Evolutionary conservation across 2,888 invertebrate species (phyloP).

Genomic region (Cheilosia impressa): DNA sequence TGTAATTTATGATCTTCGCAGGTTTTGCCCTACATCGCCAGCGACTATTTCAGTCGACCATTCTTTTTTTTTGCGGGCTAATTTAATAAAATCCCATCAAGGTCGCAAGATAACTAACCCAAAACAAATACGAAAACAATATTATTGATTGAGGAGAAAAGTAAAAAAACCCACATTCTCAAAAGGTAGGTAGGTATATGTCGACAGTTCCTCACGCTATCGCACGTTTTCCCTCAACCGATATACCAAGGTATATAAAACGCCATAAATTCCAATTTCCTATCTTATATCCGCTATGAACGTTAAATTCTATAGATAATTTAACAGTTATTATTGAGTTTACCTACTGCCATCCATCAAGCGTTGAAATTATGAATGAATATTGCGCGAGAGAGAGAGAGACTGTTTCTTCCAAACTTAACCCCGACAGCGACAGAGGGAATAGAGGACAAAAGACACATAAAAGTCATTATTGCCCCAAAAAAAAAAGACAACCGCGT

Average conservation of each 20-base stretch:
- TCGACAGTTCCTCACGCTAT: slow-evolving; percentile 6
- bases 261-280: slow-evolving; percentile 14
- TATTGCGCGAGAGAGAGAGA: neutral
- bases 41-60: too few relatives aligned
- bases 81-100: neutral
- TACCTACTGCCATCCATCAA: slow-evolving; percentile 12
- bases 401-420: neutral
- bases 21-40: too few relatives aligned
- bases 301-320: slow-evolving; percentile 1
- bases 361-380: slow-evolving; percentile 43
- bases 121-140: slow-evolving; percentile 9
- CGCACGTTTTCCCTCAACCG: neutral
- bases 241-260: neutral
- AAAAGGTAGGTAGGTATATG: neutral
- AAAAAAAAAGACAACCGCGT: slow-evolving; percentile 46
- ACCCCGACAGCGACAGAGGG: neutral
- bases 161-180: neutral
- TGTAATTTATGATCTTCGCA: too few relatives aligned
- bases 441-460: slow-evolving; percentile 17
- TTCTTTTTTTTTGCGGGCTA: too few relatives aligned
- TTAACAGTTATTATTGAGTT: slow-evolving; percentile 12
- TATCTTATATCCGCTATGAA: slow-evolving; percentile 29
- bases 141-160: neutral
- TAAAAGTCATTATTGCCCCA: slow-evolving; percentile 43
- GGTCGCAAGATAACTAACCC: slow-evolving; percentile 7